Base-by-base conservation (phyloP, 2,113 vertebrate species). In the Micronycteris hirsuta region DNA sequence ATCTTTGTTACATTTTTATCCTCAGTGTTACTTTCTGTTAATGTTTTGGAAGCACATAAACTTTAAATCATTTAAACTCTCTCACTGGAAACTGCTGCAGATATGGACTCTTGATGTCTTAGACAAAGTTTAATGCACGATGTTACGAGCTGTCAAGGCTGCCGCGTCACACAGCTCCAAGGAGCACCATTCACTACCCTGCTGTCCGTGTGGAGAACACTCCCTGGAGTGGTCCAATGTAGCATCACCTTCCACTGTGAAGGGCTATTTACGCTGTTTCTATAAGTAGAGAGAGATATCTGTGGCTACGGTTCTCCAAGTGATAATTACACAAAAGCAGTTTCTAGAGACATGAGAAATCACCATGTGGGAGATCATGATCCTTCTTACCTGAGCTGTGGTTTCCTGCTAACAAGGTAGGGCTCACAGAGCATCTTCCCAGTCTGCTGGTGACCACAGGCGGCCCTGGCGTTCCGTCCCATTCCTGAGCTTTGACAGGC, bases 401-500 rank as follows among this genome's bases (percentile, higher is more conserved):
- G 96, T 98, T 98, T 97, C 99, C 99, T 56, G 98, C 97, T 93
- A 99, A 95, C 98, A 99, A 99, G 73, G 99, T 99, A 61, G 99
- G 99, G 92, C 99, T 99, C 96, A 99, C 99, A 2, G 99, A 99
- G 16, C 99, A 99, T 88, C 99, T 98, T 92, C 99, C 99, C 97
- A 99, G 97, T 93, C 99, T 98, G 92, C 98, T 99, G 93, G 99
- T 99, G 68, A 98, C 98, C 97, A 99, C 98, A 1, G 99, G 98
- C 0, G 98, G 98, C 86, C 99, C 99, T 1, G 99, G 98, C 0
- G 98, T 98, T 97, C 99, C 98, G 26, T 99, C 99, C 99, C 98
- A 99, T 98, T 99, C 99, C 97, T 99, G 99, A 99, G 99, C 99
- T 99, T 99, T 99, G 89, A 99, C 97, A 92, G 99, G 98, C 97